A percentile compares a stretch with the other conserved stretches of the same genome.
phyloP scores from a whole-genome alignment of 2,888 invertebrate genomes.

The Sinopyrophorus schimmeli region DNA sequence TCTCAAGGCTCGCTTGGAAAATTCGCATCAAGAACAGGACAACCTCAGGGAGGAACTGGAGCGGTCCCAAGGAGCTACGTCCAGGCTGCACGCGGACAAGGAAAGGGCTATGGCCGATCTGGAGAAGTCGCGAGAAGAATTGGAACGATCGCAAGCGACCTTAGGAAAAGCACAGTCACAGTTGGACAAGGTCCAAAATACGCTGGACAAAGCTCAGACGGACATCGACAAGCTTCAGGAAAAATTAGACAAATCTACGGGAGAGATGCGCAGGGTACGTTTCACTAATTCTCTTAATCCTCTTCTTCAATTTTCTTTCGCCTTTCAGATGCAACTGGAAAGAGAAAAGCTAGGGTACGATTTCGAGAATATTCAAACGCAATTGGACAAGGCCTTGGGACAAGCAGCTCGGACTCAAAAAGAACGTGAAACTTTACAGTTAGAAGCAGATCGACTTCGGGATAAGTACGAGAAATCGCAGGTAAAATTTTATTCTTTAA shows the following conservation, averaged over 20 bases:
- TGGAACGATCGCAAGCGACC: constrained; percentile 86
- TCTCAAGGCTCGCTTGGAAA: constrained; percentile 90
- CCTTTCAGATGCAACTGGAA: constrained; percentile 76
- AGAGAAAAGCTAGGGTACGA: constrained; percentile 90
- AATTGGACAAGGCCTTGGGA: constrained; percentile 87
- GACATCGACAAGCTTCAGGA: constrained; percentile 90
- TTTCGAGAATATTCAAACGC: constrained; percentile 87
- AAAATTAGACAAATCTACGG: constrained; percentile 78
- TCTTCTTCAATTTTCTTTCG: neutral
- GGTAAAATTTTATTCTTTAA: constrained; percentile 55
- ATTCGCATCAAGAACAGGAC: constrained; percentile 93
- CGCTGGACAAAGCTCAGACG: constrained; percentile 86
- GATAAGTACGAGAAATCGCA: constrained; percentile 90
- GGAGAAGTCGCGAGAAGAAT: constrained; percentile 85
- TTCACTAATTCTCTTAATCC: too few species aligned
- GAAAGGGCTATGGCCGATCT: constrained; percentile 84
- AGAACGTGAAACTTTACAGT: constrained; percentile 81
- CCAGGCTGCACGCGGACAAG: constrained; percentile 83
- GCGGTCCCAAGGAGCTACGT: constrained; percentile 79
- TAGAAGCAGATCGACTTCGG: constrained; percentile 82
- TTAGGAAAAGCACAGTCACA: constrained; percentile 89
- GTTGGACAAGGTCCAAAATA: constrained; percentile 88
- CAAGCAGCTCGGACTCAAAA: constrained; percentile 87
- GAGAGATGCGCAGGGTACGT: constrained; percentile 80
- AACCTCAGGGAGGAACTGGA: constrained; percentile 92